Base-by-base conservation (phyloP, 2,797 vertebrate species). In the Alcedo atthis region DNA sequence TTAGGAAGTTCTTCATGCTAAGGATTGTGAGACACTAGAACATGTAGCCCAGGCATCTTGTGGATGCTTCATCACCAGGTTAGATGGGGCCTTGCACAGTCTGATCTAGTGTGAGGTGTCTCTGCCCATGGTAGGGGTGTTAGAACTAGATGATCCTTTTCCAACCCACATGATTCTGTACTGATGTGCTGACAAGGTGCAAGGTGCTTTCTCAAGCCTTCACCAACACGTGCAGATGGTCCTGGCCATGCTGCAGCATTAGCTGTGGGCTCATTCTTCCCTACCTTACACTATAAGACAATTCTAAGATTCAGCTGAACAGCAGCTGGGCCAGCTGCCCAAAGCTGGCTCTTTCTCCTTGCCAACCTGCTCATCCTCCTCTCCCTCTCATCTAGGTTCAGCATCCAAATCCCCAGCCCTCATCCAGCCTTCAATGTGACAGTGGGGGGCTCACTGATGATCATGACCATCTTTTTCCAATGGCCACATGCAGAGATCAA, bases 171-270 rank as follows among this genome's bases (percentile, higher is more conserved):
- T 53, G 28, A 30, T 53, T 53, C 28, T 30, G 11, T 6, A 8
- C 53, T 20, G 32, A n/a, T 10, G 33, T 25, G 58, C 64, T 59
- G 77, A 28, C 45, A 25, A 8, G 54, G 54, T 8, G 7, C 1
- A 2, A 63, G 48, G 58, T 12, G 46, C 32, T 40, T 66, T 59
- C 81, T 71, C 42, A 40, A 55, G n/a, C 35, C 53, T 61, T 75
- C 2, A 8, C 63, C n/a, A 66, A 10, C 51, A 69, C 2, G 3
- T 54, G 64, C 33, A 30, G n/a, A 30, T 15, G 6, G 13, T 20
- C 40, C 45, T 0, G 0, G n/a, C 49, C 43, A 30, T 16, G 2
- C 3, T 33, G 35, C 53, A 70, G 33, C 35, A 20, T 15, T 19
- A 40, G 26, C 22, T 20, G 20, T 7, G 42, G 48, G 24, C 32